Evolutionary conservation across 2,113 vertebrate species (phyloP).

Genomic region (Triplophysa rosa): DNA sequence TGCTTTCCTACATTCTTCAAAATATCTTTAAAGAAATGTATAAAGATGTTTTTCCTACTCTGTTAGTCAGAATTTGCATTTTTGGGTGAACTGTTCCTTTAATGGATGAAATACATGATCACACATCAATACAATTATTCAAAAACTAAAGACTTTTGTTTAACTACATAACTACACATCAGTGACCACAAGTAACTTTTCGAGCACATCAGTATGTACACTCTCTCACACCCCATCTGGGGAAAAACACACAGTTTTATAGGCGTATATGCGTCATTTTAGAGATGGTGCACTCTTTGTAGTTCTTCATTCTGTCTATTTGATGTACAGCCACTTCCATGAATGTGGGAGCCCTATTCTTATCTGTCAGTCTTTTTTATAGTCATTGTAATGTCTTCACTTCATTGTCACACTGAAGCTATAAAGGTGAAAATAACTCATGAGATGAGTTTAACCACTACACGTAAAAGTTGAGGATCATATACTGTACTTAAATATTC

Average conservation of each 20-base stretch:
- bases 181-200: background rate
- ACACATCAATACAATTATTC: background rate
- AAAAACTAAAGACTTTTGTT: background rate
- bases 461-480: background rate
- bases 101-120: background rate
- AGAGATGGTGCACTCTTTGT: background rate
- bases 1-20: no score
- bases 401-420: background rate
- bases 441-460: background rate
- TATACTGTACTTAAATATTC: background rate
- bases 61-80: no score
- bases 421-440: slow-evolving; percentile 24
- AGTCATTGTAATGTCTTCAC: slow-evolving; percentile 2
- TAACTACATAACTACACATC: background rate
- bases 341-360: background rate
- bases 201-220: background rate
- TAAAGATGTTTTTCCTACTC: no score
- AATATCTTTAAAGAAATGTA: no score
- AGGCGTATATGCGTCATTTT: background rate
- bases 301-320: background rate
- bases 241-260: slow-evolving; percentile 16
- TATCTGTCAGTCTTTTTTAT: slow-evolving; percentile 22
- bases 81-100: background rate
- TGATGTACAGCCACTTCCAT: slow-evolving; percentile 10
- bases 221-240: background rate